Percentiles rank a stretch among this genome's conserved stretches.
These are phyloP conservation scores for Palythoa heliodiscus DNA, from an alignment of 92 coral and sea anemone genomes.

Conservation along the genomic window DNA sequence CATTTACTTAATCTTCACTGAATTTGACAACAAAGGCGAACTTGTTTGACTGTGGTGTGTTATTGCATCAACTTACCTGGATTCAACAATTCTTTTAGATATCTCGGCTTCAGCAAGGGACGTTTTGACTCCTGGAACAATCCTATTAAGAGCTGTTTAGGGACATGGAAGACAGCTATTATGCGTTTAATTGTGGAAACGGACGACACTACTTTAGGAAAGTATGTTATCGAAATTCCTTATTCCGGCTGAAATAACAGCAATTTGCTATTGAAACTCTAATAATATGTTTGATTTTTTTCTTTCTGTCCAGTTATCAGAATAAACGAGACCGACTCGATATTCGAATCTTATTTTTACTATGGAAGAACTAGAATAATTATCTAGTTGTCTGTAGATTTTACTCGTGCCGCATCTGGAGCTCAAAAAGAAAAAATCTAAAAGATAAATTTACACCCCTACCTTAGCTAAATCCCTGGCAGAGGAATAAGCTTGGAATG, in stretches of 20 bases:
- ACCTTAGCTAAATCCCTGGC: constrained; percentile 90
- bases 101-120: constrained; percentile 53
- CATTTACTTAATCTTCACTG: too few relatives aligned
- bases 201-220: background rate
- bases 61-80: constrained; percentile 70
- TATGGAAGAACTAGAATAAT: too few relatives aligned
- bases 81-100: constrained; percentile 69
- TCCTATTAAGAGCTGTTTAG: constrained; percentile 70
- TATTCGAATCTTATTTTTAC: too few relatives aligned
- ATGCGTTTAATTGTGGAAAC: background rate
- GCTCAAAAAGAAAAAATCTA: background rate
- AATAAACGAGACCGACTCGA: too few relatives aligned
- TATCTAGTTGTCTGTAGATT: too few relatives aligned
- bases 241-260: background rate
- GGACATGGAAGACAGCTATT: background rate
- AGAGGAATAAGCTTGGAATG: constrained; percentile 87
- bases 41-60: too few relatives aligned
- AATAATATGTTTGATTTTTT: too few relatives aligned
- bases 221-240: background rate
- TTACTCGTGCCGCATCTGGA: too few relatives aligned
- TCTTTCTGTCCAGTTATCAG: too few relatives aligned
- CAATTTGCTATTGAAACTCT: background rate
- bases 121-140: constrained; percentile 54
- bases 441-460: constrained; percentile 9
- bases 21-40: too few relatives aligned